Conservation (phyloP, 2,113 vertebrate genomes). For the Myodes glareolus region DNA sequence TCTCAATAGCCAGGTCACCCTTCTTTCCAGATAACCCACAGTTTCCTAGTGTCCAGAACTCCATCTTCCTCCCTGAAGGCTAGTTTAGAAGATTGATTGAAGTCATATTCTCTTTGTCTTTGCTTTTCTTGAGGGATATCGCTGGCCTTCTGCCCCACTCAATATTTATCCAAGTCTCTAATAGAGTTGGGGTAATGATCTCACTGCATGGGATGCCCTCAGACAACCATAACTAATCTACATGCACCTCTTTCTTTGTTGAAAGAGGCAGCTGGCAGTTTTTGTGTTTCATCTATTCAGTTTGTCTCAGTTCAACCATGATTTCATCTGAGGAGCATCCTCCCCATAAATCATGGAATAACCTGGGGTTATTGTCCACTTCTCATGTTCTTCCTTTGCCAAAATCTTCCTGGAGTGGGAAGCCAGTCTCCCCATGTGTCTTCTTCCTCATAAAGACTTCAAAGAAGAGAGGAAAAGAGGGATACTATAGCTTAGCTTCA, state of each 20-base stretch:
- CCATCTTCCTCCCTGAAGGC: neutral
- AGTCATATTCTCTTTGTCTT: conserved; percentile 8
- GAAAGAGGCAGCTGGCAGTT: neutral
- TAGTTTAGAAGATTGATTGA: conserved; percentile 7
- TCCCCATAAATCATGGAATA: neutral
- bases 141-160: neutral
- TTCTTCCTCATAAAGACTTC: conserved; percentile 1
- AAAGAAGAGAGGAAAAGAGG: conserved; percentile 43
- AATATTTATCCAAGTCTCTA: conserved; percentile 40
- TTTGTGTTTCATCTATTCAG: neutral
- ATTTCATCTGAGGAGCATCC: neutral
- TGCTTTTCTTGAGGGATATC: neutral
- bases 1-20: neutral
- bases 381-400: neutral
- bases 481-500: neutral
- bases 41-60: neutral
- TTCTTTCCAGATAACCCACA: neutral
- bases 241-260: conserved; percentile 37
- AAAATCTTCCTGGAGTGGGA: neutral
- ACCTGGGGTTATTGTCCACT: neutral
- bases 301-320: neutral
- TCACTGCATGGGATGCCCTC: neutral
- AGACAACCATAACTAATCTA: neutral
- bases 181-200: conserved; percentile 8
- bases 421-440: neutral